phyloP scores from a whole-genome alignment of 1,140 invertebrate genomes.

The Adelges cooleyi region DNA sequence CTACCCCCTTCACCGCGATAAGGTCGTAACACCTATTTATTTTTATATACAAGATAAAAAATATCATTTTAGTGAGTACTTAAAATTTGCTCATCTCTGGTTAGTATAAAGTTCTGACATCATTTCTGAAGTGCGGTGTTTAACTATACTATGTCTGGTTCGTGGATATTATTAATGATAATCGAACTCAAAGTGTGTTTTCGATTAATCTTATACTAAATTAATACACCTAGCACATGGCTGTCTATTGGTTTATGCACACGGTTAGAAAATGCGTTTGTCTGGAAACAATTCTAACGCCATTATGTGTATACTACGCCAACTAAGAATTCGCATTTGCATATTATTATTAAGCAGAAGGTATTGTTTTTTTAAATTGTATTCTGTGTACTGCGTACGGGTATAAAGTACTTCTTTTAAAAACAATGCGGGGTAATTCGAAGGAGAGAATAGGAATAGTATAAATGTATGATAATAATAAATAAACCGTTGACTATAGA shows the following conservation, averaged over 20 bases:
- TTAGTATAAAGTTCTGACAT: too few relatives aligned
- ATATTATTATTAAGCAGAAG: neutral
- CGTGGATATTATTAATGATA: too few relatives aligned
- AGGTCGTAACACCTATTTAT: too few relatives aligned
- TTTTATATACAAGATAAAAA: too few relatives aligned
- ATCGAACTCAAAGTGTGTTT: neutral
- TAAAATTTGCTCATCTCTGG: too few relatives aligned
- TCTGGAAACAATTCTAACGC: neutral
- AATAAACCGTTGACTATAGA: constrained; percentile 7
- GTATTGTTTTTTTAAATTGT: constrained; percentile 7
- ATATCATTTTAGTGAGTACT: too few relatives aligned
- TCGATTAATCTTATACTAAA: neutral
- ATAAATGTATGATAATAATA: constrained; percentile 21
- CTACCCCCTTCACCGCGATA: too few relatives aligned
- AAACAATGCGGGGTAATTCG: constrained; percentile 17
- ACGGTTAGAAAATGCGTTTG: neutral
- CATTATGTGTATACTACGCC: too few relatives aligned
- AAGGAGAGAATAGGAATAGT: too few relatives aligned
- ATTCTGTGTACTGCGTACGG: neutral
- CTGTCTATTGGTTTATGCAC: neutral
- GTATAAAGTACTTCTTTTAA: constrained; percentile 15
- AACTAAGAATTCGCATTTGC: neutral
- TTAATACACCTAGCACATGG: too few relatives aligned
- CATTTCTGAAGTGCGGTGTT: too few relatives aligned
- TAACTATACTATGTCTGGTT: too few relatives aligned